Evolutionary conservation across 2,888 invertebrate genomes (phyloP).

Genomic region (Drepana falcataria): DNA sequence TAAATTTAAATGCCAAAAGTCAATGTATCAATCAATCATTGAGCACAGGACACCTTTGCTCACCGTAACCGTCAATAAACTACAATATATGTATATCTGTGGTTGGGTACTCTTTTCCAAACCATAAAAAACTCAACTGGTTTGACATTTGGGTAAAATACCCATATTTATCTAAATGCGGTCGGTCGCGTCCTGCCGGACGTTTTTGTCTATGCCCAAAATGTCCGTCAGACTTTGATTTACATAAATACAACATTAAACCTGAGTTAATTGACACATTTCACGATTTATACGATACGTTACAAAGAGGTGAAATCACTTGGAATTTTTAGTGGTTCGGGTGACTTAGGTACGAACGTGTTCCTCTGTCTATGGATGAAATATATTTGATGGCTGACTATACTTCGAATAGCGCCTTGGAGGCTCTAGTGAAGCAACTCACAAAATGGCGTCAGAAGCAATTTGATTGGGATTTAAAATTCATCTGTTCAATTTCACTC

Average conservation of each 20-base stretch:
- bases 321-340: constrained; percentile 25
- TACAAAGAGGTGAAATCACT: constrained; percentile 50
- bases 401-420: constrained; percentile 9
- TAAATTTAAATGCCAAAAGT: constrained; percentile 14
- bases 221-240: constrained; percentile 58
- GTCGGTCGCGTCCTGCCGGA: constrained; percentile 42
- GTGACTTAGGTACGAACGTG: constrained; percentile 11
- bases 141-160: constrained; percentile 41
- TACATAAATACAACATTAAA: constrained; percentile 75
- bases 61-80: constrained; percentile 1
- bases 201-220: constrained; percentile 52
- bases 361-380: constrained; percentile 18
- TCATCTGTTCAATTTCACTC: constrained; percentile 26
- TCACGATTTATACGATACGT: constrained; percentile 67
- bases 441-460: constrained; percentile 21
- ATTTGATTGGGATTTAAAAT: constrained; percentile 27
- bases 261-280: constrained; percentile 75
- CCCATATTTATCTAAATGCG: constrained; percentile 43
- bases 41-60: constrained; percentile 12
- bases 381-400: constrained; percentile 8
- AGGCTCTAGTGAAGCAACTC: constrained; percentile 18
- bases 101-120: constrained; percentile 14
- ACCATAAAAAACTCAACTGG: constrained; percentile 12
- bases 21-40: constrained; percentile 19
- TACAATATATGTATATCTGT: constrained; percentile 8